These are phyloP conservation scores for Microtus pennsylvanicus DNA, from an alignment of 2,113 vertebrate genomes.

Conservation along the genomic window DNA sequence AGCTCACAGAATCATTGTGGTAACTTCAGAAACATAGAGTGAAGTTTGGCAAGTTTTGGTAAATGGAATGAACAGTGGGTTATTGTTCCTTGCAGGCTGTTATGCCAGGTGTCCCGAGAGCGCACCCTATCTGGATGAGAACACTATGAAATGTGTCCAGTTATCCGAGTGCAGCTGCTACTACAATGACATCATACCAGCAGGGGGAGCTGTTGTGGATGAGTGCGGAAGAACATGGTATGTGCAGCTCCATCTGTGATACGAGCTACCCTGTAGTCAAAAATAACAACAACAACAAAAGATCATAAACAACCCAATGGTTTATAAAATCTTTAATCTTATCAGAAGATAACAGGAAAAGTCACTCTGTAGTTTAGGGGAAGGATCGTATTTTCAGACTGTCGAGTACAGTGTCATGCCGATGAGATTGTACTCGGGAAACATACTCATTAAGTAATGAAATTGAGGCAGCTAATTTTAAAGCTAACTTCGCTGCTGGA, in stretches of 20 bases:
- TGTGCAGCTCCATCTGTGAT: background rate
- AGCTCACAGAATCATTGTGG: background rate
- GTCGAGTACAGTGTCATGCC: background rate
- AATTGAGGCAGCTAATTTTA: background rate
- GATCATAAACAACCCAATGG: background rate
- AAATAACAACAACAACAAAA: background rate
- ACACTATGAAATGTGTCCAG: constrained; percentile 87
- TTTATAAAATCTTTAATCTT: constrained; percentile 12
- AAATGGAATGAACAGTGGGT: background rate
- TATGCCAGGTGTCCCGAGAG: constrained; percentile 90
- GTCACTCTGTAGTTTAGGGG: background rate
- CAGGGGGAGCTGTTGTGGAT: constrained; percentile 78
- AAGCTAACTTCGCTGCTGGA: background rate
- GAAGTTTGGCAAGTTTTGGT: background rate
- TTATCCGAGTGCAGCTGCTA: constrained; percentile 88
- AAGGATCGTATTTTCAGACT: background rate
- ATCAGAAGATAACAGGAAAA: background rate
- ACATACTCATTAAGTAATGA: background rate
- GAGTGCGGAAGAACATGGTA: constrained; percentile 82
- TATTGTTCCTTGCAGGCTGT: constrained; percentile 86
- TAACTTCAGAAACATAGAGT: background rate
- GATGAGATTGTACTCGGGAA: background rate
- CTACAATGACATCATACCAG: constrained; percentile 85
- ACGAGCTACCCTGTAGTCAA: background rate
- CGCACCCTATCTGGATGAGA: constrained; percentile 90